A percentile compares a stretch with the other conserved stretches of the same genome.
phyloP scores from a whole-genome alignment of 1,140 invertebrate genomes.

The Drosophila triauraria region DNA sequence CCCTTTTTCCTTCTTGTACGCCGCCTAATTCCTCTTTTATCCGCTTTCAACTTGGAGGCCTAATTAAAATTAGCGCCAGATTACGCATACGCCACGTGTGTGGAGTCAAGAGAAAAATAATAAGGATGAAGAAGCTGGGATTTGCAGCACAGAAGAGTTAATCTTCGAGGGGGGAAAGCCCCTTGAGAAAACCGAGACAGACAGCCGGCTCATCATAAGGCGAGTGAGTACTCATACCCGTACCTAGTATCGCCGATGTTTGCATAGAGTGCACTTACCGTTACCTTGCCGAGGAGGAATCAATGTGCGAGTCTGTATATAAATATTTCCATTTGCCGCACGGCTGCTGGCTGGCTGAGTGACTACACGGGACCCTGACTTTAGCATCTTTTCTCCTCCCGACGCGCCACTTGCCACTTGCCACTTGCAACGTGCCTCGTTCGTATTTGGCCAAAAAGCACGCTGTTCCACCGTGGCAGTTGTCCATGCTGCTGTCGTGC shows the following conservation, averaged over 20 bases:
- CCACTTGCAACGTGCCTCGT: constrained; percentile 67
- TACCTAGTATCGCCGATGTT: constrained; percentile 11
- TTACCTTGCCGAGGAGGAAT: constrained; percentile 40
- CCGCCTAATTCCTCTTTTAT: neutral
- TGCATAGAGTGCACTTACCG: constrained; percentile 66
- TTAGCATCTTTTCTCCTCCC: constrained; percentile 4
- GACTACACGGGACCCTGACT: constrained; percentile 24
- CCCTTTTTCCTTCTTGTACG: neutral
- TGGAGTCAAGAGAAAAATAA: constrained; percentile 6
- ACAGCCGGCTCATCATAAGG: constrained; percentile 8
- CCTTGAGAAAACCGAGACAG: neutral
- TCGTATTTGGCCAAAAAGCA: constrained; percentile 35
- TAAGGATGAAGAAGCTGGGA: constrained; percentile 9
- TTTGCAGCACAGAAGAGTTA: neutral
- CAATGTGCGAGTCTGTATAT: constrained; percentile 49
- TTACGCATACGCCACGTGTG: constrained; percentile 73
- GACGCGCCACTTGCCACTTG: constrained; percentile 8
- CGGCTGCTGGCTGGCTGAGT: constrained; percentile 58
- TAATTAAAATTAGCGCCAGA: constrained; percentile 59
- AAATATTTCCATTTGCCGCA: constrained; percentile 67
- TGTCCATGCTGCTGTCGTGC: neutral
- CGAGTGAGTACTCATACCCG: constrained; percentile 7
- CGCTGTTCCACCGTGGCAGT: neutral
- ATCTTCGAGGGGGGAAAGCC: neutral
- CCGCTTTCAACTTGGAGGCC: constrained; percentile 19